Evolutionary conservation across 2,888 invertebrate genomes (phyloP), one percentile per base, ranked within the genome.

Genomic region (Scaptomyza cyrtandrae): DNA sequence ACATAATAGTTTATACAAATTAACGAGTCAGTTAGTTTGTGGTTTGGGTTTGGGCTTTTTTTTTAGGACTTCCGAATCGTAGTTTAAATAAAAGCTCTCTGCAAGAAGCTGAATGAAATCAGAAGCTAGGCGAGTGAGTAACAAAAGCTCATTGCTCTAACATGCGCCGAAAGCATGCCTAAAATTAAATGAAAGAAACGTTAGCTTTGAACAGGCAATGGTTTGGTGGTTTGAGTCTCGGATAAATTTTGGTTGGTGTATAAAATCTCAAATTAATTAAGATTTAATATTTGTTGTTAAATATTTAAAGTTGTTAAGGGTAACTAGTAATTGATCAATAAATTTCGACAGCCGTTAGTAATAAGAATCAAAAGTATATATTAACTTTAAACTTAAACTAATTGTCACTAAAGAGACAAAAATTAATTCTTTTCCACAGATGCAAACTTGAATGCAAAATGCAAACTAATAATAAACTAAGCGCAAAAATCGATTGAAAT

Each of bases 61-160:
- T 33, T 44, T 37, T 43, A n/a, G 4, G 33, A 29, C 37, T 33
- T 53, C 31, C 27, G 31, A 39, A 41, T 24, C 14, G 29, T 63
- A 29, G 11, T 39, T 33, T 13, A 31, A 37, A 39, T 19, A 19
- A 50, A 56, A 79, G 75, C 75, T 78, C 60, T 57, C 27, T 13
- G 27, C n/a, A 31, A 14, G 29, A 27, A 16, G 35, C 55, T 50
- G 9, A 33, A 5, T 2, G 11, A 43, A 58, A 54, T 33, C 33
- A 52, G 45, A 79, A 64, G 80, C 71, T 70, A 44, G 2, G 0
- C 10, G 35, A 10, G 3, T 16, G 16, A 2, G 54, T 29, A 6
- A 24, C 41, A 29, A 44, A 79, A 79, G 75, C 63, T 75, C 35
- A 7, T 0, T 58, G 80, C 60, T 79, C 55, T 54, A 16, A 1